phyloP scores from a whole-genome alignment of 2,888 invertebrate genomes.

The Diloba caeruleocephala region DNA sequence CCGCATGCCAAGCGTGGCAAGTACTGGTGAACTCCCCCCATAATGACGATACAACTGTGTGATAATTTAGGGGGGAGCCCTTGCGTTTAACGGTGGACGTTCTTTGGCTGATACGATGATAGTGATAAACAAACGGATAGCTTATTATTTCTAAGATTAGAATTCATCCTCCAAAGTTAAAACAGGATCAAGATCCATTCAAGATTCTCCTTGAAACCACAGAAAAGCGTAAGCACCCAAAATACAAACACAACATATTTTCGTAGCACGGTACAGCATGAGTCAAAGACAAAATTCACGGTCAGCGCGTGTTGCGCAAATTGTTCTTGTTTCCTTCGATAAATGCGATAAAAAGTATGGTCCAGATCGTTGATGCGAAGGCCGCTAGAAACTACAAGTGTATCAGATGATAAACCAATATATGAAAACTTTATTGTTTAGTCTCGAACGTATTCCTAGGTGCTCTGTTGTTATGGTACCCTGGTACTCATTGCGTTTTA shows the following conservation, averaged over 20 bases:
- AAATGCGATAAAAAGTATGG: constrained; percentile 56
- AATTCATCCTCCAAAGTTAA: constrained; percentile 1
- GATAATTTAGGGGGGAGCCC: no score
- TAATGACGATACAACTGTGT: no score
- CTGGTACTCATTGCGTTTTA: constrained; percentile 32
- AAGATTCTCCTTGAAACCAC: constrained; percentile 24
- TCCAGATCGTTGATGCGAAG: constrained; percentile 59
- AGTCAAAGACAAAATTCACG: constrained; percentile 67
- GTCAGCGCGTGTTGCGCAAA: constrained; percentile 68
- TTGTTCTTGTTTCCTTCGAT: constrained; percentile 55
- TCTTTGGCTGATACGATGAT: no score
- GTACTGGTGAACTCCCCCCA: no score
- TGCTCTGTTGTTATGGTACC: constrained; percentile 37
- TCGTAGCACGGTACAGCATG: constrained; percentile 40
- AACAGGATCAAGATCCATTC: constrained; percentile 11
- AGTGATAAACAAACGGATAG: no score
- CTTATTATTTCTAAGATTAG: no score
- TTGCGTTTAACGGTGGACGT: no score
- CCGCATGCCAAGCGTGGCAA: no score
- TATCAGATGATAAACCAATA: constrained; percentile 25
- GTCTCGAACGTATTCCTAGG: constrained; percentile 7
- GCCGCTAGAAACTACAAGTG: constrained; percentile 48
- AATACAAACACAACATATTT: constrained; percentile 36
- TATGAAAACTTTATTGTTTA: constrained; percentile 19
- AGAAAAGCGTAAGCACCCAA: constrained; percentile 18